Evolutionary conservation across 2,797 vertebrate species (phyloP).

Genomic region (Australoheros facetus): DNA sequence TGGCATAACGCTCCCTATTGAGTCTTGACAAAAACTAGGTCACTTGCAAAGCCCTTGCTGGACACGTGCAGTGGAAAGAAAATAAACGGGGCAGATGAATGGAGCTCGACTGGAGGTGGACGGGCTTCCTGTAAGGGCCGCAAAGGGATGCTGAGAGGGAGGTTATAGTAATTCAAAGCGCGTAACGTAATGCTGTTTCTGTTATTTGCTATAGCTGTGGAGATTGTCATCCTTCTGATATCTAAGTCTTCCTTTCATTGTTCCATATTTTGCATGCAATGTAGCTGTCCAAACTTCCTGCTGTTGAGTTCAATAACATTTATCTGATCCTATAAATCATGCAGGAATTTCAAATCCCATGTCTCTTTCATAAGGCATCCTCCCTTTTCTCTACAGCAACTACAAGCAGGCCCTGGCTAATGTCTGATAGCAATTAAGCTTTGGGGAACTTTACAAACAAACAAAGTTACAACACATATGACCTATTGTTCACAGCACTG

Average conservation of each 20-base stretch:
- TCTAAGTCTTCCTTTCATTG: constrained; percentile 36
- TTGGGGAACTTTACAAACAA: constrained; percentile 44
- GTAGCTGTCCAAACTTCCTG: constrained; percentile 32
- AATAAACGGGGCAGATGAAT: constrained; percentile 69
- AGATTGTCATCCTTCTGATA: constrained; percentile 21
- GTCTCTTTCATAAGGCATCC: constrained; percentile 26
- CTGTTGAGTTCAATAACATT: constrained; percentile 48
- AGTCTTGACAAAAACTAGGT: constrained; percentile 78
- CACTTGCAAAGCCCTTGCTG: constrained; percentile 69
- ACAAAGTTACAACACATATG: constrained; percentile 47
- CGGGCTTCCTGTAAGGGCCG: constrained; percentile 58
- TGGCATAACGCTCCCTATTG: constrained; percentile 73
- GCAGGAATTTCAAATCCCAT: constrained; percentile 41
- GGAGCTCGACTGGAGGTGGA: constrained; percentile 60
- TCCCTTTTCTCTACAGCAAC: neutral
- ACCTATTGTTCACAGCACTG: constrained; percentile 52
- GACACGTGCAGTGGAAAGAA: constrained; percentile 68
- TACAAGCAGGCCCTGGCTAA: constrained; percentile 25
- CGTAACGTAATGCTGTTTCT: constrained; percentile 31
- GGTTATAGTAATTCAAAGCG: constrained; percentile 51
- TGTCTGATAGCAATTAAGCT: constrained; percentile 59
- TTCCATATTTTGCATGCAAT: constrained; percentile 25
- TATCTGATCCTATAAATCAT: constrained; percentile 44
- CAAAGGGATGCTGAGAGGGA: constrained; percentile 51
- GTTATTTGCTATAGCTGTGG: neutral